Conservation (phyloP, 2,888 invertebrate genomes). For the Nemotelus nigrinus region DNA sequence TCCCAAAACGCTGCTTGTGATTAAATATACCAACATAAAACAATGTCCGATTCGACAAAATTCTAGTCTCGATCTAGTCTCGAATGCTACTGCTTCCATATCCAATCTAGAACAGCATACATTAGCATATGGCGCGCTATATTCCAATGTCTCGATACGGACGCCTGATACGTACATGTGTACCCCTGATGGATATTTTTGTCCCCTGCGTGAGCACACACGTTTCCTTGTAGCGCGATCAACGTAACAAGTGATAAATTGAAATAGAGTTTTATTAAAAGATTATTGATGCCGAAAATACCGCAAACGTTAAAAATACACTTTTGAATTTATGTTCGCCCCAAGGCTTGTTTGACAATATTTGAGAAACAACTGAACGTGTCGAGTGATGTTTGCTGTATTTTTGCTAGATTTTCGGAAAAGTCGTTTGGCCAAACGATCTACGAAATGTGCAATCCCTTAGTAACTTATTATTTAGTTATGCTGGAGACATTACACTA, state of each 20-base stretch:
- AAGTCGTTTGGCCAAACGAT: too few species aligned
- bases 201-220: conserved; percentile 8
- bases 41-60: conserved; percentile 2
- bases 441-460: too few species aligned
- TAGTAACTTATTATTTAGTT: too few species aligned
- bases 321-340: background rate
- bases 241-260: conserved; percentile 32
- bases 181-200: conserved; percentile 19
- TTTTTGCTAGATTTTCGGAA: too few species aligned
- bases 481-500: too few species aligned
- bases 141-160: background rate
- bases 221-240: conserved; percentile 18
- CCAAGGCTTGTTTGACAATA: background rate
- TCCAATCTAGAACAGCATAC: too few species aligned
- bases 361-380: too few species aligned
- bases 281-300: conserved; percentile 36
- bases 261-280: conserved; percentile 34
- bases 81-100: too few species aligned
- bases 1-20: conserved; percentile 30
- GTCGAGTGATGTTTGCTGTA: too few species aligned
- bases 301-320: conserved; percentile 21
- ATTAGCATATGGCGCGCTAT: too few species aligned
- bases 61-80: background rate
- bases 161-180: background rate
- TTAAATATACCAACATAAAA: conserved; percentile 9